Evolutionary conservation across 2,797 vertebrate genomes (phyloP).

Genomic region (Diceros bicornis): DNA sequence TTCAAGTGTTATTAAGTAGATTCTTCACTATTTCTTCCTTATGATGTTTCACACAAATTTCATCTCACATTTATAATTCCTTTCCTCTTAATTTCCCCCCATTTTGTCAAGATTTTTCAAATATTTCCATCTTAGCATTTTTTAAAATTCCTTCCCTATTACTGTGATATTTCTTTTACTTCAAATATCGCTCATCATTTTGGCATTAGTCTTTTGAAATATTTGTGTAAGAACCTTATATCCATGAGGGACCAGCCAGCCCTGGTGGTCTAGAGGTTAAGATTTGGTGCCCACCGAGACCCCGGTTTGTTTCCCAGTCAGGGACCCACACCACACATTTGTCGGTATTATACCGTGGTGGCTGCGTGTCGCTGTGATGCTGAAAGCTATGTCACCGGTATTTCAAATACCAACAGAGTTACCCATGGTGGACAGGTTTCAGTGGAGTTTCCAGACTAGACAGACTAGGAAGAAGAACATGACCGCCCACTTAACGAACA

Average conservation of each 20-base stretch:
- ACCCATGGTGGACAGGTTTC: too few species aligned
- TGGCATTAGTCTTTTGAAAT: constrained; percentile 4
- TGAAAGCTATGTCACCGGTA: too few species aligned
- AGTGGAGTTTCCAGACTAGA: too few species aligned
- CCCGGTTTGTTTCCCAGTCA: too few species aligned
- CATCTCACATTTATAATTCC: constrained; percentile 35
- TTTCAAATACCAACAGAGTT: too few species aligned
- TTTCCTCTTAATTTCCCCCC: neutral
- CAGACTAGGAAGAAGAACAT: too few species aligned
- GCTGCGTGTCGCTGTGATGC: too few species aligned
- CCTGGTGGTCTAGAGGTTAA: too few species aligned
- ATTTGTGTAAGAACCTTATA: neutral
- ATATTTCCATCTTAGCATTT: neutral
- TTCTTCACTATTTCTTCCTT: constrained; percentile 11
- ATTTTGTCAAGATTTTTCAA: neutral
- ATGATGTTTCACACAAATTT: neutral
- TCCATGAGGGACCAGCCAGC: neutral
- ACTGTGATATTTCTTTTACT: neutral
- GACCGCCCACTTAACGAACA: too few species aligned
- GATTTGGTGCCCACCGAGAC: too few species aligned
- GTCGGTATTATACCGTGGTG: too few species aligned
- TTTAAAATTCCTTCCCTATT: neutral
- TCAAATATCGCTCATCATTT: neutral
- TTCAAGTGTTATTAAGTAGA: neutral
- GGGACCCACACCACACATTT: too few species aligned